Percentiles rank a stretch among this genome's conserved stretches.
These are phyloP conservation scores for Aphaenogaster rudis DNA, from an alignment of 1,140 invertebrate genomes.

Conservation along the genomic window DNA sequence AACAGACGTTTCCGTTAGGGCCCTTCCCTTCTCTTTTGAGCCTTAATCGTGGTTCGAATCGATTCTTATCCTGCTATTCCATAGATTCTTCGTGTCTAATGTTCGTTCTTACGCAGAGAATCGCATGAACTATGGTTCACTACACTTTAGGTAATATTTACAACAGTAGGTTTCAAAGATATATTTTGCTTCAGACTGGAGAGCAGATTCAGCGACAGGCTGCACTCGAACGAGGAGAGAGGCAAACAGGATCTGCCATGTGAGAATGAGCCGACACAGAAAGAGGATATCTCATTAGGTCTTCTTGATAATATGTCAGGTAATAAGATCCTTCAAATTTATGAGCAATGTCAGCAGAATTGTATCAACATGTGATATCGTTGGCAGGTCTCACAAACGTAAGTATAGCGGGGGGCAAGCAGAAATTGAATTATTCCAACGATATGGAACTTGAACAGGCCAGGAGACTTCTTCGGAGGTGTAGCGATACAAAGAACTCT, in stretches of 20 bases:
- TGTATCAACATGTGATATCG: not conserved
- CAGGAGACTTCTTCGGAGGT: conserved; percentile 78
- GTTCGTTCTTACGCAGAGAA: not conserved
- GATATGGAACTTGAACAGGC: conserved; percentile 77
- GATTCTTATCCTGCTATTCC: not conserved
- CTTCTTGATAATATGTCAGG: conserved; percentile 78
- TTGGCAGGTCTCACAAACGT: conserved; percentile 59
- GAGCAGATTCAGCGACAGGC: conserved; percentile 12
- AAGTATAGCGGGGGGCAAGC: conserved; percentile 44
- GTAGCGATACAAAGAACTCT: conserved; percentile 61
- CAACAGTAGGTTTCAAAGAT: not conserved
- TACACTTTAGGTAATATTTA: not conserved
- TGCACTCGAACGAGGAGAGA: not conserved
- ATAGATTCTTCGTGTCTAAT: not conserved
- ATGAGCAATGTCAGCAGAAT: not conserved
- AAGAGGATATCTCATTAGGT: conserved; percentile 76
- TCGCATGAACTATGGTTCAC: not conserved
- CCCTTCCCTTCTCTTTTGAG: not conserved
- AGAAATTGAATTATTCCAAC: conserved; percentile 52
- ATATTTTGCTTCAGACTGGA: conserved; percentile 56
- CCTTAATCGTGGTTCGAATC: not conserved
- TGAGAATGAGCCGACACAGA: conserved; percentile 29
- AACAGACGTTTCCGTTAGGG: not conserved
- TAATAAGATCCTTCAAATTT: not conserved
- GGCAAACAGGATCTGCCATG: conserved; percentile 17